These are phyloP conservation scores for Cheilosia grossa DNA, from an alignment of 2,888 invertebrate genomes.

Conservation along the genomic window DNA sequence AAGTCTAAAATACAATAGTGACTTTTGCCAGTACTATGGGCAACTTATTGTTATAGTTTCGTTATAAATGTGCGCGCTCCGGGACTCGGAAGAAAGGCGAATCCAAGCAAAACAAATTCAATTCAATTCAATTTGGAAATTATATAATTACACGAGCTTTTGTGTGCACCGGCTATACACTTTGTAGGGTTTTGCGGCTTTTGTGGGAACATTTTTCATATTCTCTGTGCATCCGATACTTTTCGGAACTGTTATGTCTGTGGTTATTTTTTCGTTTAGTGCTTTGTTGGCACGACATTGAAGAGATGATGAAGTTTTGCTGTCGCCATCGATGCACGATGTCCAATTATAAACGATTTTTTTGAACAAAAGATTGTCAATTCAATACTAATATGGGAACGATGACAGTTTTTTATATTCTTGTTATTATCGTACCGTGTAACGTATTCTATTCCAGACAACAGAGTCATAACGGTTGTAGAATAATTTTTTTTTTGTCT, in stretches of 20 bases:
- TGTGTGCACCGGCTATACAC: conserved; percentile 11
- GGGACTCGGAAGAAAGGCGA: conserved; percentile 39
- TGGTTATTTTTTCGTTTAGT: conserved; percentile 1
- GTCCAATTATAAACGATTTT: conserved; percentile 29
- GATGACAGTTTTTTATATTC: background rate
- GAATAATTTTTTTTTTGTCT: background rate
- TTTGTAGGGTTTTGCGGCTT: conserved; percentile 8
- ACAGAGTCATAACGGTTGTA: conserved; percentile 10
- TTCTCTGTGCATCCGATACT: background rate
- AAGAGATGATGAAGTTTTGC: conserved; percentile 8
- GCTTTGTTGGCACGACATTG: conserved; percentile 30
- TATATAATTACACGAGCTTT: conserved; percentile 58
- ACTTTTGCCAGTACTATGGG: conserved; percentile 2
- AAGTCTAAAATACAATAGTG: conserved; percentile 34
- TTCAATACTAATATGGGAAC: conserved; percentile 18
- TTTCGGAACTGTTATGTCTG: conserved; percentile 2
- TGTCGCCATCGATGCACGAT: conserved; percentile 13
- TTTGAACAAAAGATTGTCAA: conserved; percentile 18
- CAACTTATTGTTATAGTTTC: conserved; percentile 38
- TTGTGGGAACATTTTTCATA: conserved; percentile 22
- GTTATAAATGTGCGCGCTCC: conserved; percentile 18
- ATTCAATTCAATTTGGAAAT: conserved; percentile 67
- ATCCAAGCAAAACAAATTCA: conserved; percentile 35
- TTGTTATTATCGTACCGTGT: background rate
- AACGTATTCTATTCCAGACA: background rate